Evolutionary conservation across 2,888 invertebrate species (phyloP), one percentile per base, ranked within the genome.

Genomic region (Dione vanillae): DNA sequence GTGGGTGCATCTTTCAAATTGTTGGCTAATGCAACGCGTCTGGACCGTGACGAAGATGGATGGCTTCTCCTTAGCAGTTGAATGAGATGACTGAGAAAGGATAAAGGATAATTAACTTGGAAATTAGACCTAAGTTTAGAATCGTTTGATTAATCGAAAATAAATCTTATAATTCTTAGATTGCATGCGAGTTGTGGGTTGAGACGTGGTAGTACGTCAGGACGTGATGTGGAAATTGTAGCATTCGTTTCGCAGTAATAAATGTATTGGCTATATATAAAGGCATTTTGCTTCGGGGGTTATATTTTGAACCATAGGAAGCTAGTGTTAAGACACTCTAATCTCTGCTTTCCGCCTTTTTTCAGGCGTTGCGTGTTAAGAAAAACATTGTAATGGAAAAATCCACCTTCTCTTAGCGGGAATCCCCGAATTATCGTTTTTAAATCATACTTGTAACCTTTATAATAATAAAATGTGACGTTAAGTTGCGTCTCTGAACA

Each of bases 41-140:
- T 89, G 85, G 82, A 69, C 78, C 74, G 75, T 89, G 92, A 92
- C 87, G 91, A 92, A 91, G 92, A 92, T 89, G 85, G 90, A 92
- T 92, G 89, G 78, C 75, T 82, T 78, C 83, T 86, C 86, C 85
- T 88, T 82, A 88, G 85, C 82, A 83, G 83, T 78, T 85, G 87
- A 87, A 87, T 86, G 87, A 87, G 85, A 84, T 85, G 83, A 85
- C 82, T 70, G 76, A 72, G 72, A 74, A 77, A 76, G 74, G 75
- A 77, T 77, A 78, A 78, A 76, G 73, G 76, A 74, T 78, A 75
- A 78, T 78, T 77, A 78, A 77, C 75, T 74, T 75, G 68, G 67
- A 75, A 75, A 76, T 78, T 74, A 76, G 74, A 75, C 71, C 71
- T 73, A 70, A 72, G 72, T 72, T 75, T 72, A 70, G 69, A 70